Evolutionary conservation across 2,113 vertebrate genomes (phyloP).

Genomic region (Callorhinus ursinus): DNA sequence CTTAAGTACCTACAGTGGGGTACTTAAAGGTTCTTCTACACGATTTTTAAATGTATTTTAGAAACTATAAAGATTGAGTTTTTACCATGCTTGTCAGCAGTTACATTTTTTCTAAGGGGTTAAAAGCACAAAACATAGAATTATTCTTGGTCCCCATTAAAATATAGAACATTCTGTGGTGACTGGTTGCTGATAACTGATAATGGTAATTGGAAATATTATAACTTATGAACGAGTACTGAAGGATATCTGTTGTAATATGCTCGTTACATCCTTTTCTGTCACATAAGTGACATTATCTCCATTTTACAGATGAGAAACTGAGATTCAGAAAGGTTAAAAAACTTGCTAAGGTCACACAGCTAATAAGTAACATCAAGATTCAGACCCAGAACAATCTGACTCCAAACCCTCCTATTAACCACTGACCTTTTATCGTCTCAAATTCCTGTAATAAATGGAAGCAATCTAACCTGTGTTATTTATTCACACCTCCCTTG

Average conservation of each 20-base stretch:
- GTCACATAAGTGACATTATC: neutral
- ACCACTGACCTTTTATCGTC: neutral
- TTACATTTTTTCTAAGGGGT: neutral
- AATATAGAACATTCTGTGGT: neutral
- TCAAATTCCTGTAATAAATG: neutral
- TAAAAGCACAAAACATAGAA: neutral
- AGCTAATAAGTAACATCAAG: neutral
- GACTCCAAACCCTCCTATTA: neutral
- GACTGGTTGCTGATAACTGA: neutral
- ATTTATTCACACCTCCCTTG: neutral
- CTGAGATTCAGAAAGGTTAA: neutral
- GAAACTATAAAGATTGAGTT: neutral
- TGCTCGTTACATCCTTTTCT: neutral
- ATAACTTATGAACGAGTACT: neutral
- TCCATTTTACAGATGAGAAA: neutral
- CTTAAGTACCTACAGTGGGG: neutral
- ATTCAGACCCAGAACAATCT: neutral
- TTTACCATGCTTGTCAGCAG: neutral
- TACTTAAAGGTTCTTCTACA: neutral
- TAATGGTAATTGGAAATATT: neutral
- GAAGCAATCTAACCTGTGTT: neutral
- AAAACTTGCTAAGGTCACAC: neutral
- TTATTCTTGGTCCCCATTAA: constrained; percentile 16
- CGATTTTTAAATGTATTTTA: constrained; percentile 49
- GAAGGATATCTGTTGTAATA: neutral